A percentile compares a stretch with the other conserved stretches of the same genome.
These are phyloP conservation scores for Ligdia adustata DNA, from an alignment of 2,888 invertebrate species.

Conservation along the genomic window DNA sequence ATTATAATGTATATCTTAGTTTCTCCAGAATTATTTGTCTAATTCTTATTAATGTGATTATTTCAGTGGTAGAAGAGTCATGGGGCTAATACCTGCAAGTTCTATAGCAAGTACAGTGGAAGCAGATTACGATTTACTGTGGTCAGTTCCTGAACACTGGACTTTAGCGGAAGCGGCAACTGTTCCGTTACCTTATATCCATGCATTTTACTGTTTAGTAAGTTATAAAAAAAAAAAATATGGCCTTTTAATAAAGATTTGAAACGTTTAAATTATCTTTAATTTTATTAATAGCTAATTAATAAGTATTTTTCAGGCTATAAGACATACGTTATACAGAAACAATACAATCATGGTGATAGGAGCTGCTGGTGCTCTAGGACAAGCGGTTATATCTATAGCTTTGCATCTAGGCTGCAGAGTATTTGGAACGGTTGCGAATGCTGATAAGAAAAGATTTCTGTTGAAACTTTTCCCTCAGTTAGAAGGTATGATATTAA, in stretches of 20 bases:
- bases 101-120: slow-evolving; percentile 80
- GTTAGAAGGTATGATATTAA: slow-evolving; percentile 3
- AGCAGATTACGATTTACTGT: slow-evolving; percentile 69
- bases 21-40: too few species aligned
- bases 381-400: slow-evolving; percentile 33
- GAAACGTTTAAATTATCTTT: too few species aligned
- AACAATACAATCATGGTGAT: slow-evolving; percentile 18
- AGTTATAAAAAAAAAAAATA: slow-evolving; percentile 1
- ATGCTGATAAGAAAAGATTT: slow-evolving; percentile 21
- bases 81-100: slow-evolving; percentile 80
- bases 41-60: neutral
- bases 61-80: slow-evolving; percentile 71
- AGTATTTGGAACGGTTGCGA: slow-evolving; percentile 29
- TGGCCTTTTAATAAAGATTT: too few species aligned
- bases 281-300: neutral
- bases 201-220: slow-evolving; percentile 56
- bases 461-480: slow-evolving; percentile 17
- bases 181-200: slow-evolving; percentile 87
- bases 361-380: slow-evolving; percentile 27
- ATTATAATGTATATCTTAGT: too few species aligned
- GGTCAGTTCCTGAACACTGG: slow-evolving; percentile 87
- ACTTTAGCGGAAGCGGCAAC: slow-evolving; percentile 87
- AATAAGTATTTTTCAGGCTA: slow-evolving; percentile 17
- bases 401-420: slow-evolving; percentile 19
- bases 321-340: slow-evolving; percentile 1